These are phyloP conservation scores for Muricea muricata DNA, from an alignment of 92 coral and sea anemone species.

Conservation along the genomic window DNA sequence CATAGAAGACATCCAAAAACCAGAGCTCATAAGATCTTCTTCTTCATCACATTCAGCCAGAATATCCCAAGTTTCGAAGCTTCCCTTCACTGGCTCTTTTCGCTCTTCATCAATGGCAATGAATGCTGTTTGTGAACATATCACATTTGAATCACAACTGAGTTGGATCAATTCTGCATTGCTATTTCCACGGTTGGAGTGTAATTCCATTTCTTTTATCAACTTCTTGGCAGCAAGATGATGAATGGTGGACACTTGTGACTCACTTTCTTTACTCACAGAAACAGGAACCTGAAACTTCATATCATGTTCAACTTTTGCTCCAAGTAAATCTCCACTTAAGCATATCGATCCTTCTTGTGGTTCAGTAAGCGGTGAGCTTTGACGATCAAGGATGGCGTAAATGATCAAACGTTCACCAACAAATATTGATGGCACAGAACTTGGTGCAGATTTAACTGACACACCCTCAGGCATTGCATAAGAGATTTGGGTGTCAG, in stretches of 20 bases:
- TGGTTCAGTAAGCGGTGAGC: neutral
- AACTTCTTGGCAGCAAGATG: slow-evolving; percentile 74
- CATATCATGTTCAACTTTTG: slow-evolving; percentile 49
- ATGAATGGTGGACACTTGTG: slow-evolving; percentile 51
- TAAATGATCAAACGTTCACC: slow-evolving; percentile 68
- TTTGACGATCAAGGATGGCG: slow-evolving; percentile 58
- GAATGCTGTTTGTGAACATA: slow-evolving; percentile 76
- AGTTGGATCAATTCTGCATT: slow-evolving; percentile 51
- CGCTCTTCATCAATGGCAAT: slow-evolving; percentile 79
- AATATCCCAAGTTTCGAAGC: slow-evolving; percentile 38
- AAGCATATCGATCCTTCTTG: slow-evolving; percentile 60
- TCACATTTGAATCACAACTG: slow-evolving; percentile 76
- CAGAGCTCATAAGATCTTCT: neutral
- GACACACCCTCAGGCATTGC: slow-evolving; percentile 63
- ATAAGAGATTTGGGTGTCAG: slow-evolving; percentile 69
- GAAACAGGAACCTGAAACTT: slow-evolving; percentile 48
- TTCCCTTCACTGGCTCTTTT: slow-evolving; percentile 61
- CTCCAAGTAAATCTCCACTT: slow-evolving; percentile 45
- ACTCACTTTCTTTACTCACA: slow-evolving; percentile 48
- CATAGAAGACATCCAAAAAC: too few species aligned
- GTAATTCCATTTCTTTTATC: slow-evolving; percentile 61
- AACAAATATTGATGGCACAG: slow-evolving; percentile 67
- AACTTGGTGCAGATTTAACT: slow-evolving; percentile 65
- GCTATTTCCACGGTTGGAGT: neutral
- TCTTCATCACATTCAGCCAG: neutral